Conservation (phyloP, 2,113 vertebrate genomes). For the Danionella cerebrum region DNA sequence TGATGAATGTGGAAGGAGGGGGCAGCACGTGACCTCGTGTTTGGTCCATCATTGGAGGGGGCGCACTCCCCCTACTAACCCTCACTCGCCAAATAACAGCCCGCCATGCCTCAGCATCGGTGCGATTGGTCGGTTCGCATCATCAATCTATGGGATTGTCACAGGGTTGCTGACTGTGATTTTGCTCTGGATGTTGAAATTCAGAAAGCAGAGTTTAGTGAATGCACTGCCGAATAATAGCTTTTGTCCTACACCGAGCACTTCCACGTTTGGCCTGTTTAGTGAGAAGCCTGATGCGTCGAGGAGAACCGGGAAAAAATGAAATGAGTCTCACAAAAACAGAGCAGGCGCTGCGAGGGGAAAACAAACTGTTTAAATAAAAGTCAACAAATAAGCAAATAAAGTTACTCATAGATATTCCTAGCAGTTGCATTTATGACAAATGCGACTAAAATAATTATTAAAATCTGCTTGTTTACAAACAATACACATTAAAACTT, state of each 20-base stretch:
- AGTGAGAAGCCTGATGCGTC: background rate
- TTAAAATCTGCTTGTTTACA: no score
- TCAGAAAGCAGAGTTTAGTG: conserved; percentile 57
- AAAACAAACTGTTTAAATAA: background rate
- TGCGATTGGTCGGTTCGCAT: conserved; percentile 83
- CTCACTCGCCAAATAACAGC: conserved; percentile 83
- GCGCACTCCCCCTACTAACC: conserved; percentile 71
- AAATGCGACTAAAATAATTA: no score
- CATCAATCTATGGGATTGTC: conserved; percentile 95
- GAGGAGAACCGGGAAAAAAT: background rate
- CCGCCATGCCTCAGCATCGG: conserved; percentile 64
- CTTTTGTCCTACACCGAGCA: conserved; percentile 7
- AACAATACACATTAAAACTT: no score
- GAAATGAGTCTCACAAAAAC: background rate
- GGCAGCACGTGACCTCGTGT: conserved; percentile 71
- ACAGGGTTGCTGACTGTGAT: conserved; percentile 80
- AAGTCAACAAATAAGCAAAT: no score
- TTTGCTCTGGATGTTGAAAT: conserved; percentile 76
- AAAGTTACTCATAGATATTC: no score
- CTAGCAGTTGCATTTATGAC: no score
- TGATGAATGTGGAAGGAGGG: conserved; percentile 97
- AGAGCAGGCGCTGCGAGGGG: no score
- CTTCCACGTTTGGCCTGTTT: conserved; percentile 21
- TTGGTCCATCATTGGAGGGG: conserved; percentile 69
- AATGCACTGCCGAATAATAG: conserved; percentile 21